These are phyloP conservation scores for Heliopora coerulea DNA, from an alignment of 92 coral and sea anemone species.

Conservation along the genomic window DNA sequence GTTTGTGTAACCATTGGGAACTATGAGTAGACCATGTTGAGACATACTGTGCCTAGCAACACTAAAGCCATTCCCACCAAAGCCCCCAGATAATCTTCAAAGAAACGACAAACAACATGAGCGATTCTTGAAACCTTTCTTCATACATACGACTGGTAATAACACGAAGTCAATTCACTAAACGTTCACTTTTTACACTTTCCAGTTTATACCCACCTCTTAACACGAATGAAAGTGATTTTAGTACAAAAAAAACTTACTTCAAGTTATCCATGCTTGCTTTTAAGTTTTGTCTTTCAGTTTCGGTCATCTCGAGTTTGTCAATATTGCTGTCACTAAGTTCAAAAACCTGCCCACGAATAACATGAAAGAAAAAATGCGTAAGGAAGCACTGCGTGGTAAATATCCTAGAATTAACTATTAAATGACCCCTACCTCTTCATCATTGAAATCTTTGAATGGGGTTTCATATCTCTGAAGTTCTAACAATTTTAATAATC, in stretches of 20 bases:
- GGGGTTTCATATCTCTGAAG: not conserved
- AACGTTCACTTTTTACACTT: no score
- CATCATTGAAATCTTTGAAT: not conserved
- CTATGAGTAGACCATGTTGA: constrained; percentile 35
- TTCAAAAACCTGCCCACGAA: no score
- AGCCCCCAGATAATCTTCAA: not conserved
- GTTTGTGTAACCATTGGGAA: constrained; percentile 28
- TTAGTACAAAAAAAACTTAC: constrained; percentile 24
- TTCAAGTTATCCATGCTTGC: constrained; percentile 68
- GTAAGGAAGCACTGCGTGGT: no score
- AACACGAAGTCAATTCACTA: no score
- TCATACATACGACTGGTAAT: no score
- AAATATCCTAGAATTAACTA: no score
- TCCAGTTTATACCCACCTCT: no score
- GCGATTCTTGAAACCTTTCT: no score
- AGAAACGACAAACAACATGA: not conserved
- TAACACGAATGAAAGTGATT: not conserved
- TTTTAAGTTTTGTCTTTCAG: constrained; percentile 67
- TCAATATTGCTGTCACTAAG: constrained; percentile 70
- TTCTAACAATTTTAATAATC: not conserved
- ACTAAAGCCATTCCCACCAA: constrained; percentile 14
- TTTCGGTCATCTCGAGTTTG: constrained; percentile 59
- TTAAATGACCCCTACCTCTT: constrained; percentile 2
- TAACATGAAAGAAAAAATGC: no score
- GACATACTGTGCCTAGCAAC: not conserved